Evolutionary conservation across 2,797 vertebrate species (phyloP), one percentile per base, ranked within the genome.

Genomic region (Crocodylus rhombifer): DNA sequence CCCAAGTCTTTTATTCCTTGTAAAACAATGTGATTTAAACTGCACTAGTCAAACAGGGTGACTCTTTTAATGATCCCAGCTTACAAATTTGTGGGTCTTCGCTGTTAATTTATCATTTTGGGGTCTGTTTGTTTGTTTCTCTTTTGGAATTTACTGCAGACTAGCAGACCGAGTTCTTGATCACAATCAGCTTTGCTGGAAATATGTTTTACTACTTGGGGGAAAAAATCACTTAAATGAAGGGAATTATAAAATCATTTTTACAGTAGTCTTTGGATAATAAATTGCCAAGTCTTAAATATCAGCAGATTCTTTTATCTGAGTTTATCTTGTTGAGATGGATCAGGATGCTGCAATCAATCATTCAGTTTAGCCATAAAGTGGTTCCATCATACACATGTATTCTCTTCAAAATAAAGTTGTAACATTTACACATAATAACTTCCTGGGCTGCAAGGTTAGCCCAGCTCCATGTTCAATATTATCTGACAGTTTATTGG

Each of bases 301-400:
- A 98, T 97, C 95, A 97, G 92, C 82, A 96, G 91, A 96, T 98
- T 97, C 96, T 97, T 97, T 97, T 97, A 97, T 97, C 94, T 95
- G 95, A 97, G 97, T 98, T 97, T 97, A 97, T 97, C 96, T 97
- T 97, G 94, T 96, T 21, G 55, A 56, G 57, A 96, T 94, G 95
- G 93, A 95, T 95, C 86, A 67, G 71, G 92, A 92, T 82, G 76
- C 87, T 92, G 77, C 91, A 96, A 98, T 98, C 96, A 97, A 97
- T 98, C 97, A 97, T 9, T 5, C 84, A 57, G 71, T 28, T n/a
- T 95, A 95, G 83, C 93, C 77, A 91, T 98, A 97, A 98, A 98
- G 96, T 93, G 92, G 88, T 90, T 96, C 97, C 95, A 95, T 97
- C 94, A 88, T 95, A 95, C 92, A 96, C 90, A 91, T 97, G 96